A percentile compares a stretch with the other conserved stretches of the same genome.
Evolutionary conservation across 2,888 invertebrate genomes (phyloP).

Genomic region (Phoronis australis): DNA sequence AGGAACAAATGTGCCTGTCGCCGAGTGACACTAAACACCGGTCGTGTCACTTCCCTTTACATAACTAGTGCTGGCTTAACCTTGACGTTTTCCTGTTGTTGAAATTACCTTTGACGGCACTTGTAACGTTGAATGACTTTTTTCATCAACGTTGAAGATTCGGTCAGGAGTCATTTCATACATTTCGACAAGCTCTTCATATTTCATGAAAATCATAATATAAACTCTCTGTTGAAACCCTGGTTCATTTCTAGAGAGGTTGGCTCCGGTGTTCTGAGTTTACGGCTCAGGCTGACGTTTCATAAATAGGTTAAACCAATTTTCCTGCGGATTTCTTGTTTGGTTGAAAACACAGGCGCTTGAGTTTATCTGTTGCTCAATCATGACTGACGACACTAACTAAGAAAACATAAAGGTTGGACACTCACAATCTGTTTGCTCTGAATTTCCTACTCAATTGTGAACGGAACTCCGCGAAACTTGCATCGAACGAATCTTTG

Average conservation of each 20-base stretch:
- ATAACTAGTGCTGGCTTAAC: not conserved
- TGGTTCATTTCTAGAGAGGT: not conserved
- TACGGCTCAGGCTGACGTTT: not conserved
- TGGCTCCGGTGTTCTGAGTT: constrained; percentile 2
- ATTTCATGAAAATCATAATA: not conserved
- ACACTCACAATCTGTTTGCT: too few species aligned
- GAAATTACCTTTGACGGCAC: not conserved
- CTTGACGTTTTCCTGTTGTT: constrained; percentile 1
- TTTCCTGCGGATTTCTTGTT: too few species aligned
- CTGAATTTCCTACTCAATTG: too few species aligned
- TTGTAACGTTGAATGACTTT: not conserved
- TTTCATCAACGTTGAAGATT: not conserved
- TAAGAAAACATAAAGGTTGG: too few species aligned
- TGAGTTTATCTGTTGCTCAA: too few species aligned
- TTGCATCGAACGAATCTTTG: too few species aligned
- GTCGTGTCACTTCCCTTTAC: not conserved
- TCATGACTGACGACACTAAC: too few species aligned
- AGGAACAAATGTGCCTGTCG: not conserved
- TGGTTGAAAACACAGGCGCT: too few species aligned
- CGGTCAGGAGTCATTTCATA: not conserved
- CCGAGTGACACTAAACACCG: not conserved
- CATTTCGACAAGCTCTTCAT: not conserved
- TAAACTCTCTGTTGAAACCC: not conserved
- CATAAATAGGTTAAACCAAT: constrained; percentile 1
- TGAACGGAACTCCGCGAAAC: too few species aligned